Evolutionary conservation across 2,888 invertebrate genomes (phyloP).

Genomic region (Chymomyza fuscimana): DNA sequence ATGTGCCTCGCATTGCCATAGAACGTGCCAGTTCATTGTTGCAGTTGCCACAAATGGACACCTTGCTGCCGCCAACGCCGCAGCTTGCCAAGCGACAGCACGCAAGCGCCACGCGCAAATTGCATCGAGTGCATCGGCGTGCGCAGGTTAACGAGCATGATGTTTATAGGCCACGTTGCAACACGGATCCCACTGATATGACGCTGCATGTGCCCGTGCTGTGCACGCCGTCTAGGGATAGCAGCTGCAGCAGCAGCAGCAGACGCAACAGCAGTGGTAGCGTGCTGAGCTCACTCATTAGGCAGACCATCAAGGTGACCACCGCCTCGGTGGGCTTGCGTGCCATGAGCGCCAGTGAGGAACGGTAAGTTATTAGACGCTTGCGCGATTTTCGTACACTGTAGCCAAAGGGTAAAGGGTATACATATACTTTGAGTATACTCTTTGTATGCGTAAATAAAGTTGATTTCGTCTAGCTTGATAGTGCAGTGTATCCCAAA

Average conservation of each 20-base stretch:
- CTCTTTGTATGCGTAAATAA: too few relatives aligned
- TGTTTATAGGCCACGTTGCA: slow-evolving; percentile 59
- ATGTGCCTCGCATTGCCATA: slow-evolving; percentile 15
- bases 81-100: slow-evolving; percentile 28
- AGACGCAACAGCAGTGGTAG: slow-evolving; percentile 34
- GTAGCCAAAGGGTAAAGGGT: not conserved
- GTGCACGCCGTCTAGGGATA: slow-evolving; percentile 27
- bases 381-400: not conserved
- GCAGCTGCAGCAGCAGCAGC: slow-evolving; percentile 4
- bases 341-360: slow-evolving; percentile 50
- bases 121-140: slow-evolving; percentile 34
- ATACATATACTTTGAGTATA: too few relatives aligned
- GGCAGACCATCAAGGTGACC: slow-evolving; percentile 69
- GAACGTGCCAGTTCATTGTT: not conserved
- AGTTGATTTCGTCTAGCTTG: too few relatives aligned
- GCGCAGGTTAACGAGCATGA: slow-evolving; percentile 45
- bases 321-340: slow-evolving; percentile 63
- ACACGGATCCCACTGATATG: slow-evolving; percentile 58
- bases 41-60: not conserved
- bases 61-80: slow-evolving; percentile 23
- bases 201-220: slow-evolving; percentile 37
- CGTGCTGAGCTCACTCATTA: slow-evolving; percentile 60
- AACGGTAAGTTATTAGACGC: slow-evolving; percentile 53
- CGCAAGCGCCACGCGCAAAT: slow-evolving; percentile 32
- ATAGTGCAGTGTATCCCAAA: too few relatives aligned